Base-by-base conservation (phyloP, 2,113 vertebrate species). In the Zosterops borbonicus region DNA sequence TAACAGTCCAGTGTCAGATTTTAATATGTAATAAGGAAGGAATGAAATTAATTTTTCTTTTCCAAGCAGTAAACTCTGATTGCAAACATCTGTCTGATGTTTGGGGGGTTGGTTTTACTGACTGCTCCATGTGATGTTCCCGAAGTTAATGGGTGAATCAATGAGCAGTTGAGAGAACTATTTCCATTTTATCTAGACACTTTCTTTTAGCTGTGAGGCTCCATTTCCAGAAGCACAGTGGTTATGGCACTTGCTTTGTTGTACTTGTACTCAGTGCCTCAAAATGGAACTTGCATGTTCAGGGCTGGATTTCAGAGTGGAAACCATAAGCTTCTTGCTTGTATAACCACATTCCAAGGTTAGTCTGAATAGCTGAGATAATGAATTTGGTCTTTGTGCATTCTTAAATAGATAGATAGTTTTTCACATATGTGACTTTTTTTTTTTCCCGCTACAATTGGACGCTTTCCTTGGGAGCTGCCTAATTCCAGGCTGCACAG, bases 341-440 rank as follows among this genome's bases (percentile, higher is more conserved):
- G 94, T 96, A 94, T 96, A 97, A 96, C 95, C 86, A 82, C 96
- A 97, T 97, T 97, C 94, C 95, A 97, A 94, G 95, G 95, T 97
- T 97, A 94, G 95, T 91, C 95, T 92, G 94, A 96, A 97, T 95
- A 96, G 96, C 97, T 97, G 95, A 97, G 93, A 96, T 96, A 97
- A 97, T 97, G 95, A 96, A 87, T 97, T 97, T 96, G 95, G 96
- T 95, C 95, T 97, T 97, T 96, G 93, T 95, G 83, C 96, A 78
- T 97, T 97, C 95, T 96, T 96, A 95, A 95, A 94, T 85, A 95
- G 94, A 95, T 93, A 96, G 93, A 95, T 94, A 95, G 95, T 87
- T 95, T 96, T 97, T 97, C 94, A 91, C 94, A 90, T 92, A 89
- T 95, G 87, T 90, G 96, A 90, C 52, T 60, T 62, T 62, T 37